These are phyloP conservation scores for Rosalia funebris DNA, from an alignment of 2,888 invertebrate genomes.

Conservation along the genomic window DNA sequence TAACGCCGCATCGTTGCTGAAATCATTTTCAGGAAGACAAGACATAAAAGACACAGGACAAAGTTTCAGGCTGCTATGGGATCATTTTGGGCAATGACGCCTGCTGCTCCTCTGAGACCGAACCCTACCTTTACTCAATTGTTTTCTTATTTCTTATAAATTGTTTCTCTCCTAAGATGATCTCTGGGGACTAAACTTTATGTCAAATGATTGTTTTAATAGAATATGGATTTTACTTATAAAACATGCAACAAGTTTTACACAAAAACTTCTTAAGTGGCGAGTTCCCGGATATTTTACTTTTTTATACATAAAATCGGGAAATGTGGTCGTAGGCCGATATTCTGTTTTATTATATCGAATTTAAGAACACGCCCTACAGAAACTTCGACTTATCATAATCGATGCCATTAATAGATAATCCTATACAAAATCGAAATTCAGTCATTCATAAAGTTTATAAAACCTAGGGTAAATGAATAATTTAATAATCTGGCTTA, in stretches of 20 bases:
- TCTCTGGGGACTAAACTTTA: slow-evolving; percentile 54
- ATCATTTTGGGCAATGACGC: slow-evolving; percentile 50
- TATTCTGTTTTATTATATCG: no score
- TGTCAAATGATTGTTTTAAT: slow-evolving; percentile 57
- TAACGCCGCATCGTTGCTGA: slow-evolving; percentile 20
- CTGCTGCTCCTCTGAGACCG: slow-evolving; percentile 52
- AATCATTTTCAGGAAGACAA: slow-evolving; percentile 30
- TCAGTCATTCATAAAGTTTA: no score
- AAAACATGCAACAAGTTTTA: slow-evolving; percentile 19
- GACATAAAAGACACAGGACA: slow-evolving; percentile 39
- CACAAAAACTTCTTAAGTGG: background rate
- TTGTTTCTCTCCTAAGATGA: slow-evolving; percentile 57
- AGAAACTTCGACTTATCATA: no score
- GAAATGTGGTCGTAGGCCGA: no score
- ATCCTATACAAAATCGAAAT: no score
- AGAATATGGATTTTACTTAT: slow-evolving; percentile 39
- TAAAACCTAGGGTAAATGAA: no score
- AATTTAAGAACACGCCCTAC: no score
- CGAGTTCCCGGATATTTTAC: background rate
- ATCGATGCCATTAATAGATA: no score
- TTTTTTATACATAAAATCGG: no score
- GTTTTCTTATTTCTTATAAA: slow-evolving; percentile 62
- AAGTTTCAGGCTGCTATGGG: slow-evolving; percentile 38
- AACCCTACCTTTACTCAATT: slow-evolving; percentile 59
- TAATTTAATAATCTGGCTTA: no score